phyloP scores from a whole-genome alignment of 2,888 invertebrate genomes.

The Apamea epomidion region DNA sequence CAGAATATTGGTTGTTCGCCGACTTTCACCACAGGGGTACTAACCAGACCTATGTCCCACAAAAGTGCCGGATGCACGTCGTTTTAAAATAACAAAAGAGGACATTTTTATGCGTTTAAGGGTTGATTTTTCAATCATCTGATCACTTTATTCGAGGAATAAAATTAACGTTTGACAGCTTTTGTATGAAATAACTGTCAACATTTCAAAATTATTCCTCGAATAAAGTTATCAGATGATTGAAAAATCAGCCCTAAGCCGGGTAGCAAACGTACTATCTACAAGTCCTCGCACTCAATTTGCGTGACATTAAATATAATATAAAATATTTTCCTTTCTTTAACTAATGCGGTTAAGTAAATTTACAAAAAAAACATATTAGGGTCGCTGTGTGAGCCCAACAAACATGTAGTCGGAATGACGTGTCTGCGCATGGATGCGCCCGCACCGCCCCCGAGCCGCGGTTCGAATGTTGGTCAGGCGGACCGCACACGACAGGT shows the following conservation, averaged over 20 bases:
- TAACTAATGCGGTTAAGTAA: slow-evolving; percentile 46
- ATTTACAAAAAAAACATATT: slow-evolving; percentile 49
- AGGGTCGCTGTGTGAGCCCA: slow-evolving; percentile 36
- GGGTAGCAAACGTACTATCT: neutral
- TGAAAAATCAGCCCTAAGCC: neutral
- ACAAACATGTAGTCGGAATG: slow-evolving; percentile 36
- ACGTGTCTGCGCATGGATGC: slow-evolving; percentile 50
- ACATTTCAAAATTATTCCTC: no score
- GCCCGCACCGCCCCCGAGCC: slow-evolving; percentile 45
- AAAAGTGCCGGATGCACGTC: neutral
- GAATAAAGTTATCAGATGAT: no score
- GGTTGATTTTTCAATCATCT: no score
- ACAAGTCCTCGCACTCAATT: neutral
- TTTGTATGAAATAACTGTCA: no score
- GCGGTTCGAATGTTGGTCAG: slow-evolving; percentile 75
- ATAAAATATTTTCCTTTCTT: slow-evolving; percentile 24
- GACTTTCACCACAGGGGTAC: neutral
- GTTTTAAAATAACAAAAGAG: neutral
- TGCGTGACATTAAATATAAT: neutral
- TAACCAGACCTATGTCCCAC: neutral
- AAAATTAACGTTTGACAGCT: no score
- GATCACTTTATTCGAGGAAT: no score
- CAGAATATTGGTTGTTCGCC: neutral
- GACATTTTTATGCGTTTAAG: neutral
- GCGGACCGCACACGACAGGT: slow-evolving; percentile 74